Base-by-base conservation (phyloP, 2,888 invertebrate genomes). In the Toxonevra muliebris region DNA sequence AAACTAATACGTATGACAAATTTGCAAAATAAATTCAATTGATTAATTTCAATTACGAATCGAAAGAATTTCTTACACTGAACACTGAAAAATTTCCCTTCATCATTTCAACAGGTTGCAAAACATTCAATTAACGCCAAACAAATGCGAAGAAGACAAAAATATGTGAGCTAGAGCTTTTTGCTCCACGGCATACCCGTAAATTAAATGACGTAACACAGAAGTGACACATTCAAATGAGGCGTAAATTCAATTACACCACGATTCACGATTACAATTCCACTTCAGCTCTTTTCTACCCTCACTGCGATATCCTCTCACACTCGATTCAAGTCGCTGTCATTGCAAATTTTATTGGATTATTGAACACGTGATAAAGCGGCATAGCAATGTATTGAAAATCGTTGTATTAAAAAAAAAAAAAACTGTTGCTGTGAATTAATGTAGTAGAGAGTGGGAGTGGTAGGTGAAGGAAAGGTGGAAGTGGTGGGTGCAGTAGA, bases 301-400 rank as follows among this genome's bases (percentile, higher is more conserved):
- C 30, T 30, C 30, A 30, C 30, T 30, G 3, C 30, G 7, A 30
- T 30, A n/a, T n/a, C n/a, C n/a, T n/a, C n/a, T 30, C 30, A 4
- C 30, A 30, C 7, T 30, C 30, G 3, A 30, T 30, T 30, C 7
- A 30, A 30, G 30, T 30, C 30, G 3, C 30, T 30, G 30, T 30
- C 30, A 30, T 30, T 30, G 30, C 30, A 30, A 65, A 58, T 52
- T 65, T 73, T 71, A 74, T 71, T 71, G 71, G 71, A 73, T 73
- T 74, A 74, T 71, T 70, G 66, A 70, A 69, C 74, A 71, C 73
- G 73, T 74, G 71, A 73, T 72, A 69, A 55, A 69, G 57, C 54
- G 53, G 30, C 19, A 13, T 4, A 19, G 10, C 9, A 8, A 48
- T 11, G 15, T 48, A 48, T n/a, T 10, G 15, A 10, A 48, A 48